Conservation (phyloP, 2,888 invertebrate species). For the Limnephilus marmoratus region DNA sequence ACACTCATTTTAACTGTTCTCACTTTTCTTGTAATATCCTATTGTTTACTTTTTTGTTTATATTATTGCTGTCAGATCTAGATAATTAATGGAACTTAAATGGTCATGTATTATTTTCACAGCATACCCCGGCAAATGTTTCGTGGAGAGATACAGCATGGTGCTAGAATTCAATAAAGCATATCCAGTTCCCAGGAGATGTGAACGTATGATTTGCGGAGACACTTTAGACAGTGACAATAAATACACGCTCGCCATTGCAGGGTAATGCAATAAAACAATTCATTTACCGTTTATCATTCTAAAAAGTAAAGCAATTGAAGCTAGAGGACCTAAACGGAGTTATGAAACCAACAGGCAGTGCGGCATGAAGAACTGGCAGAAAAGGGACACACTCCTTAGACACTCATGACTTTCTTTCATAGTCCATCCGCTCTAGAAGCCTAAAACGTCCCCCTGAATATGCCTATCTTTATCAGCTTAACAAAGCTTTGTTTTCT, state of each 20-base stretch:
- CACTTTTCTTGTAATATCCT: too few relatives aligned
- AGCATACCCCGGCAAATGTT: not conserved
- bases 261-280: not conserved
- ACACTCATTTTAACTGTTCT: too few relatives aligned
- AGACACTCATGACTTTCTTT: too few relatives aligned
- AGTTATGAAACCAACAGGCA: too few relatives aligned
- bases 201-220: not conserved
- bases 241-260: not conserved
- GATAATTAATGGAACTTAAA: too few relatives aligned
- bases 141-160: constrained; percentile 2
- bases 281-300: not conserved
- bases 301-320: not conserved
- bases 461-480: not conserved
- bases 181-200: not conserved
- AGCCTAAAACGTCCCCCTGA: not conserved
- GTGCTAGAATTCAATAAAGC: not conserved
- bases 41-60: too few relatives aligned
- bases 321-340: not conserved
- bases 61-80: too few relatives aligned
- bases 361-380: too few relatives aligned
- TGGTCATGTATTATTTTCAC: not conserved
- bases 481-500: not conserved
- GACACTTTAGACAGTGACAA: not conserved
- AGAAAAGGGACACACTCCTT: too few relatives aligned
- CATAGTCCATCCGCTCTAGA: not conserved